A percentile compares a stretch with the other conserved stretches of the same genome.
These are phyloP conservation scores for Acipenser oxyrinchus DNA, from an alignment of 2,797 vertebrate genomes.

Conservation along the genomic window DNA sequence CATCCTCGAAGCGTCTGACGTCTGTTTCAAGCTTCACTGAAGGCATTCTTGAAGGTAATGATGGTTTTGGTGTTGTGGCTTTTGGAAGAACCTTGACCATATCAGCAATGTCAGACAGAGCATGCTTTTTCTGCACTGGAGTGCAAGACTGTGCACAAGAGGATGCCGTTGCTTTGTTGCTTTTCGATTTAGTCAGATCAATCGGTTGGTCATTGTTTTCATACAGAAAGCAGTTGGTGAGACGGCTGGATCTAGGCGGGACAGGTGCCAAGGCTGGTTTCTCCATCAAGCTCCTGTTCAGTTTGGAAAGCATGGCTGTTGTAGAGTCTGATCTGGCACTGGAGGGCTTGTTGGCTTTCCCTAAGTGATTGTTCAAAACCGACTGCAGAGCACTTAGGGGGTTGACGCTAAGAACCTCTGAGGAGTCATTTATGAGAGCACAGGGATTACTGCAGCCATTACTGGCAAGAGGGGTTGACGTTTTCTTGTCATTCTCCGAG, in stretches of 20 bases:
- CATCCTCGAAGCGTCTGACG: slow-evolving; percentile 84
- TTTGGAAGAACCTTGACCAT: slow-evolving; percentile 98
- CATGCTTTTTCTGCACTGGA: slow-evolving; percentile 86
- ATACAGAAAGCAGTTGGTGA: slow-evolving; percentile 70
- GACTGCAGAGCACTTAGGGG: slow-evolving; percentile 96
- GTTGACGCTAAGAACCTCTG: slow-evolving; percentile 81
- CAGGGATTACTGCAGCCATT: slow-evolving; percentile 67
- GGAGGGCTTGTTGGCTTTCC: slow-evolving; percentile 88
- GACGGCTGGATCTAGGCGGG: slow-evolving; percentile 54
- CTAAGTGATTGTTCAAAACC: slow-evolving; percentile 95
- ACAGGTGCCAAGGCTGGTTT: slow-evolving; percentile 68
- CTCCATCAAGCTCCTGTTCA: slow-evolving; percentile 61
- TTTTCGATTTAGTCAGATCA: slow-evolving; percentile 95
- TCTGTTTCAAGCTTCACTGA: slow-evolving; percentile 88
- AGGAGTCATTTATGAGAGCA: slow-evolving; percentile 63
- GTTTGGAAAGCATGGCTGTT: slow-evolving; percentile 81
- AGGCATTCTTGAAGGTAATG: slow-evolving; percentile 72
- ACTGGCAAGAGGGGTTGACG: slow-evolving; percentile 72
- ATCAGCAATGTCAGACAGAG: slow-evolving; percentile 92
- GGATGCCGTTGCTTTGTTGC: slow-evolving; percentile 66
- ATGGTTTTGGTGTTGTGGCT: slow-evolving; percentile 92
- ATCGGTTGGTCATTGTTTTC: slow-evolving; percentile 86
- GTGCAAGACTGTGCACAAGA: slow-evolving; percentile 73
- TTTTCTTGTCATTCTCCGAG: slow-evolving; percentile 64
- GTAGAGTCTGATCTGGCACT: slow-evolving; percentile 68